Percentiles rank a stretch among this genome's conserved stretches.
These are phyloP conservation scores for Choloepus didactylus DNA, from an alignment of 2,797 vertebrate species.

Conservation along the genomic window DNA sequence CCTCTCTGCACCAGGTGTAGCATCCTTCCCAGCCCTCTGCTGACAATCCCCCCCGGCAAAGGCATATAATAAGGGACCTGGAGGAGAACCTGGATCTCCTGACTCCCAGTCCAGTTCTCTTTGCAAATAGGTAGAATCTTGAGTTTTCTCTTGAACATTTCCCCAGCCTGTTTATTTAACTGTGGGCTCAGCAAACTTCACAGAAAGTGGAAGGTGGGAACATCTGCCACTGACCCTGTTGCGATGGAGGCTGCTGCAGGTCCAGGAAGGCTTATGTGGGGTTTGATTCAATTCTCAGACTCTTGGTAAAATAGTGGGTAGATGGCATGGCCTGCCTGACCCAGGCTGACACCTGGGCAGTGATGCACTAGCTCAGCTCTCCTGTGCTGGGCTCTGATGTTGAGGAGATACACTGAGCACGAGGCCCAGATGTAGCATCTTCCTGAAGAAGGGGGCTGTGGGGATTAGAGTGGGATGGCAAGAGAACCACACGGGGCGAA, in stretches of 20 bases:
- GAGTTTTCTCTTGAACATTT: neutral
- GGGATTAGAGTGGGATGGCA: neutral
- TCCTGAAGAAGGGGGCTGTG: neutral
- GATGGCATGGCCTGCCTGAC: too few species aligned
- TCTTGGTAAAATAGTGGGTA: neutral
- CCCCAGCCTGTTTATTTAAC: neutral
- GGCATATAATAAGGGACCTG: neutral
- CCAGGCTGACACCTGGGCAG: neutral
- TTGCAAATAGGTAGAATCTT: neutral
- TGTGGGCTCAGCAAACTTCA: neutral
- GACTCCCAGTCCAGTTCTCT: neutral
- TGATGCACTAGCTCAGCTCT: rapidly evolving
- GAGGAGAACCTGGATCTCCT: neutral
- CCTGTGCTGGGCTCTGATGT: neutral
- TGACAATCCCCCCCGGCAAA: too few species aligned
- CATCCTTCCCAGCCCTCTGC: neutral
- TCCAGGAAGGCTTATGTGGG: neutral
- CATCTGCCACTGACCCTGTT: neutral
- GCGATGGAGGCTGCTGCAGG: neutral
- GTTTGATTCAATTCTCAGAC: neutral
- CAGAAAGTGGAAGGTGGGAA: neutral
- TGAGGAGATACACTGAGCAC: neutral
- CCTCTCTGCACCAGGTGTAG: neutral
- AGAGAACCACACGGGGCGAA: neutral
- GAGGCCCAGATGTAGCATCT: neutral